A percentile compares a stretch with the other conserved stretches of the same genome.
These are phyloP conservation scores for Andrena flavipes DNA, from an alignment of 2,888 invertebrate species.

Conservation along the genomic window DNA sequence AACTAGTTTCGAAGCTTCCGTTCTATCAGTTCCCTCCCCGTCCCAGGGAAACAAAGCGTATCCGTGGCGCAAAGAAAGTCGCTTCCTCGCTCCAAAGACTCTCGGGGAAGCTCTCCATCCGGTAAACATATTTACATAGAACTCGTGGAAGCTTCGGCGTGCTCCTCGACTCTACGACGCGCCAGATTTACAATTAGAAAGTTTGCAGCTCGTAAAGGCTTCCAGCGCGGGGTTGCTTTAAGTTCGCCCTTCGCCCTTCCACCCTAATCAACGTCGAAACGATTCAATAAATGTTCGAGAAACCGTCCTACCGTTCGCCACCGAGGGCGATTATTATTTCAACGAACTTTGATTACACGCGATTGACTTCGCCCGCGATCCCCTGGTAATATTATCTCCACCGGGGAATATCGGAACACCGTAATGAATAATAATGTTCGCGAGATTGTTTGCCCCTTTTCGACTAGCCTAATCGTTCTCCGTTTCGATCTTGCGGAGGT, in stretches of 20 bases:
- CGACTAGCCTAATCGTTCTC: not conserved
- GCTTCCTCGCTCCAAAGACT: slow-evolving; percentile 30
- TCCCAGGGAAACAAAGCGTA: slow-evolving; percentile 67
- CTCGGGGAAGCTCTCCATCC: not conserved
- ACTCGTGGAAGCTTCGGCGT: slow-evolving; percentile 12
- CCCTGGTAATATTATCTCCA: slow-evolving; percentile 26
- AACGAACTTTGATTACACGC: slow-evolving; percentile 48
- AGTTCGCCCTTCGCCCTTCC: slow-evolving; percentile 20
- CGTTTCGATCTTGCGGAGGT: not conserved
- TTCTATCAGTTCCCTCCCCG: slow-evolving; percentile 63
- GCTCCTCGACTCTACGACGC: slow-evolving; percentile 15
- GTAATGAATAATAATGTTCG: not conserved
- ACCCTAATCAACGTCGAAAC: slow-evolving; percentile 43
- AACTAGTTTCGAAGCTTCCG: slow-evolving; percentile 74
- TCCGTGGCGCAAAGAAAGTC: slow-evolving; percentile 50
- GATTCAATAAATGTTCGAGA: slow-evolving; percentile 45
- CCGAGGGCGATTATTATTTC: slow-evolving; percentile 40
- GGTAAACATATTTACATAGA: slow-evolving; percentile 60
- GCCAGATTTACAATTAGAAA: slow-evolving; percentile 41
- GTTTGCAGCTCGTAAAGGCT: slow-evolving; percentile 40
- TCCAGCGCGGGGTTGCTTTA: slow-evolving; percentile 3
- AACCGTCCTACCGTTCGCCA: slow-evolving; percentile 26
- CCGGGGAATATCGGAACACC: slow-evolving; percentile 8
- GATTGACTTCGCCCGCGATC: slow-evolving; percentile 10
- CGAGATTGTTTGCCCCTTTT: not conserved